phyloP scores from a whole-genome alignment of 2,888 invertebrate genomes.

The Sericinus montela region DNA sequence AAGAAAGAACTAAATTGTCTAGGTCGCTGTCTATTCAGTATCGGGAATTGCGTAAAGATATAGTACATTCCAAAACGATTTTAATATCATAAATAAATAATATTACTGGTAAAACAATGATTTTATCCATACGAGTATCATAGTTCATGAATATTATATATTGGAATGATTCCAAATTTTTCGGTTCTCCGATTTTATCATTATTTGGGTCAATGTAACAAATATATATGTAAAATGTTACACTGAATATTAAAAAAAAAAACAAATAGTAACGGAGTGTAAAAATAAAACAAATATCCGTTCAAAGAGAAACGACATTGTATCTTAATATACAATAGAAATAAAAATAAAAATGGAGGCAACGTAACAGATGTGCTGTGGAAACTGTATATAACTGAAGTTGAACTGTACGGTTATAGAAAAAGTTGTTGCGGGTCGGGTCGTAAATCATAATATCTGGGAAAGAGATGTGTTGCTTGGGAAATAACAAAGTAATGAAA shows the following conservation, averaged over 20 bases:
- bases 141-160: conserved; percentile 7
- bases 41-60: too few species aligned
- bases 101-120: conserved; percentile 9
- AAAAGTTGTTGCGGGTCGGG: conserved; percentile 13
- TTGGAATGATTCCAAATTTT: conserved; percentile 10
- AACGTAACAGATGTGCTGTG: conserved; percentile 18
- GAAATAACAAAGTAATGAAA: neutral
- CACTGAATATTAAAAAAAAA: conserved; percentile 1
- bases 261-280: conserved; percentile 2
- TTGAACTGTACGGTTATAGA: conserved; percentile 18
- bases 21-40: too few species aligned
- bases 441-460: conserved; percentile 19
- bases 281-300: neutral
- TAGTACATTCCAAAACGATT: too few species aligned
- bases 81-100: neutral
- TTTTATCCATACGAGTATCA: conserved; percentile 14
- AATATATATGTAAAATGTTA: conserved; percentile 1
- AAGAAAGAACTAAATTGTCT: too few species aligned
- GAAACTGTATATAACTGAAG: conserved; percentile 13
- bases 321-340: conserved; percentile 4
- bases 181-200: conserved; percentile 3
- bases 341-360: conserved; percentile 13
- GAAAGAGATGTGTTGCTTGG: conserved; percentile 7
- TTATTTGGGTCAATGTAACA: conserved; percentile 11
- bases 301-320: conserved; percentile 1